Conservation (phyloP, 1,140 invertebrate species). For the Zaprionus capensis region DNA sequence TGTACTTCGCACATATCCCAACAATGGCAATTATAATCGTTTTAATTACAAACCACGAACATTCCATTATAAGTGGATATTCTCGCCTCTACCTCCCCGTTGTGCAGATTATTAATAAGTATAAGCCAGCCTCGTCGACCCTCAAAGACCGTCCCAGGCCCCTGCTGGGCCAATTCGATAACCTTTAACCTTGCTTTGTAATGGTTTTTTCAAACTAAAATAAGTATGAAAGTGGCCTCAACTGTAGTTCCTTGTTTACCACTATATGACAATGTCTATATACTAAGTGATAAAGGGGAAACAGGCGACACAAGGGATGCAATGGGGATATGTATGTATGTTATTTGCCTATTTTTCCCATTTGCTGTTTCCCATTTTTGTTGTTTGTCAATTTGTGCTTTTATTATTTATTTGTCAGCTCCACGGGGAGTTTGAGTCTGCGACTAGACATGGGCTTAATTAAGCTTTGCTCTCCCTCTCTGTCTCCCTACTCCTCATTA, state of each 20-base stretch:
- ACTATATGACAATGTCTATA: slow-evolving; percentile 6
- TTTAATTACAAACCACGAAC: slow-evolving; percentile 55
- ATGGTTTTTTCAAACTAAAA: slow-evolving; percentile 38
- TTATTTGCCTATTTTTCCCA: slow-evolving; percentile 30
- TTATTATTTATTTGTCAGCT: slow-evolving; percentile 78
- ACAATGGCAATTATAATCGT: slow-evolving; percentile 67
- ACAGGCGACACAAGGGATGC: not conserved
- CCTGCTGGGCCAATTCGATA: slow-evolving; percentile 49
- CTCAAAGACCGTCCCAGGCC: slow-evolving; percentile 18
- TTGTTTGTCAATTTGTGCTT: slow-evolving; percentile 76
- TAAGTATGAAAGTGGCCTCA: not conserved
- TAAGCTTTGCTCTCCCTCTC: slow-evolving; percentile 45
- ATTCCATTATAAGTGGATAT: slow-evolving; percentile 60
- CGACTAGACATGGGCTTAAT: slow-evolving; percentile 59
- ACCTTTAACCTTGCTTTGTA: slow-evolving; percentile 62
- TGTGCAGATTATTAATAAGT: slow-evolving; percentile 46
- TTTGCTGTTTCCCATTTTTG: slow-evolving; percentile 26
- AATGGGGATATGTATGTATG: slow-evolving; percentile 25
- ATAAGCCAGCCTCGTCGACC: slow-evolving; percentile 26
- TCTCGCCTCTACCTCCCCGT: slow-evolving; percentile 17
- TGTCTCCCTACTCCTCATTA: slow-evolving; percentile 1
- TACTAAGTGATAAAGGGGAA: not conserved
- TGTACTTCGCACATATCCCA: slow-evolving; percentile 34
- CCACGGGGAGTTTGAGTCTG: slow-evolving; percentile 60
- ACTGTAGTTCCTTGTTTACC: slow-evolving; percentile 55